Evolutionary conservation across 2,113 vertebrate species (phyloP).

Genomic region (Genyomyrus donnyi): DNA sequence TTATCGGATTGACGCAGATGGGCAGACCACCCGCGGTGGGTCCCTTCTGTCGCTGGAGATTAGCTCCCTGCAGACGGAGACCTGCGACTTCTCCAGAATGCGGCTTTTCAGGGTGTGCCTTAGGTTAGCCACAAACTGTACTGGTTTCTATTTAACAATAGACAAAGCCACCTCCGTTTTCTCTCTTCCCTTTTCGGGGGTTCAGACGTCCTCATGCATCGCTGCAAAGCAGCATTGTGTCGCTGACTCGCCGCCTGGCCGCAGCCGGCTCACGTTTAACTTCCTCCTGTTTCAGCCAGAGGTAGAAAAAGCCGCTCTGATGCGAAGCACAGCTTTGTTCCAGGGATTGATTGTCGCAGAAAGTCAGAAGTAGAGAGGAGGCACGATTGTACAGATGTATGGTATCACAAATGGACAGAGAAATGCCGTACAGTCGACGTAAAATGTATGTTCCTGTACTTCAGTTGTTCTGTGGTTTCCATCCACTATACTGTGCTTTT

Average conservation of each 20-base stretch:
- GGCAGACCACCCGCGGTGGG: not conserved
- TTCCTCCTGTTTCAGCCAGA: not conserved
- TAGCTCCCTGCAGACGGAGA: slow-evolving; percentile 1
- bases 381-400: not conserved
- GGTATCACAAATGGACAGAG: not conserved
- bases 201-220: not conserved
- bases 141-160: not conserved
- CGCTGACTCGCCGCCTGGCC: not conserved
- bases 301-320: not conserved
- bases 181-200: not conserved
- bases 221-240: not conserved
- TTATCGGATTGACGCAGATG: not conserved
- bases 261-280: not conserved
- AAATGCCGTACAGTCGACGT: not conserved
- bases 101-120: not conserved
- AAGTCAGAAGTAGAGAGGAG: not conserved
- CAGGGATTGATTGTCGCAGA: not conserved
- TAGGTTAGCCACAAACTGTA: not conserved
- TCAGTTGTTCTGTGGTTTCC: not conserved
- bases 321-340: not conserved
- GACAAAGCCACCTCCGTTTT: not conserved
- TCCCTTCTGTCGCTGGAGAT: slow-evolving; percentile 12
- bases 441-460: not conserved
- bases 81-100: not conserved
- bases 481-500: not conserved